These are phyloP conservation scores for Eumaeus atala DNA, from an alignment of 1,140 invertebrate species.

Conservation along the genomic window DNA sequence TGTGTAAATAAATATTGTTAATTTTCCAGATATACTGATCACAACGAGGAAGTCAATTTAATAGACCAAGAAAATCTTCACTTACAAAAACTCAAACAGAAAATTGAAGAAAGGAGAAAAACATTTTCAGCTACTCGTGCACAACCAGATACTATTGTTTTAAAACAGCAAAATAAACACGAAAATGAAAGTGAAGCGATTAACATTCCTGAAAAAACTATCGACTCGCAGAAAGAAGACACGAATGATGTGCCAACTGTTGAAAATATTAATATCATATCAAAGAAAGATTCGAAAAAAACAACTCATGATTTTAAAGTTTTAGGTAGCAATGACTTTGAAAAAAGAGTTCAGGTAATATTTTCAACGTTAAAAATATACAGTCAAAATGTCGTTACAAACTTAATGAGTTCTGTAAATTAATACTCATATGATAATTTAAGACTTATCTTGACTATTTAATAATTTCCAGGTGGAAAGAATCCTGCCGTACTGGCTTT, in stretches of 20 bases:
- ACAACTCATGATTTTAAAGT: conserved; percentile 65
- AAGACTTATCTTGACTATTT: too few relatives aligned
- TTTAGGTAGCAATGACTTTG: conserved; percentile 68
- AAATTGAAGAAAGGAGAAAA: conserved; percentile 75
- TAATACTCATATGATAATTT: too few relatives aligned
- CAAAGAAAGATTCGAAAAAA: conserved; percentile 25
- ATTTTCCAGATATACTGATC: conserved; percentile 60
- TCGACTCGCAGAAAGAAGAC: not conserved
- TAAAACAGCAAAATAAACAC: conserved; percentile 20
- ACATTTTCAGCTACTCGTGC: conserved; percentile 28
- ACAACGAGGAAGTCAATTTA: conserved; percentile 46
- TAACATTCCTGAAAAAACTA: conserved; percentile 16
- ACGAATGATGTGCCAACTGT: not conserved
- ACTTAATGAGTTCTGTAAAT: too few relatives aligned
- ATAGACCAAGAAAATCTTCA: conserved; percentile 71
- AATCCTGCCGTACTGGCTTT: conserved; percentile 90
- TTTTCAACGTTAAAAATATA: not conserved
- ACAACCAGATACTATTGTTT: conserved; percentile 35
- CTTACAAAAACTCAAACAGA: conserved; percentile 75
- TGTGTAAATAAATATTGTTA: conserved; percentile 11
- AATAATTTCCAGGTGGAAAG: conserved; percentile 76
- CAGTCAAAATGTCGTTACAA: too few relatives aligned
- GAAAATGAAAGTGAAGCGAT: conserved; percentile 12
- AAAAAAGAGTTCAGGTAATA: conserved; percentile 62
- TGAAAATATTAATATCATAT: conserved; percentile 16